Evolutionary conservation across 2,888 invertebrate species (phyloP).

Genomic region (Eutolmus rufibarbis): DNA sequence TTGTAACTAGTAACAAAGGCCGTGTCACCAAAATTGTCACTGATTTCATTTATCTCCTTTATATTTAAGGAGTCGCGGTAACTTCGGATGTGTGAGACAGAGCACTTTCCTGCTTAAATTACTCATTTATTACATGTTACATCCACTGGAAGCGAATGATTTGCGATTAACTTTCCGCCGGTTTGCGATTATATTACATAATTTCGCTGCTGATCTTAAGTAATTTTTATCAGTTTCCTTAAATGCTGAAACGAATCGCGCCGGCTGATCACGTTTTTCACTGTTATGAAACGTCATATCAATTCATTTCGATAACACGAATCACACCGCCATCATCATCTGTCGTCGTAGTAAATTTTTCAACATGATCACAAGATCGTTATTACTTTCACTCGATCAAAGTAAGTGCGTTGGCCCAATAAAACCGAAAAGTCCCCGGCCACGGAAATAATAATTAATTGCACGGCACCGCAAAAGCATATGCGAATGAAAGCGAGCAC

Average conservation of each 20-base stretch:
- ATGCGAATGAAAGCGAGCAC: background rate
- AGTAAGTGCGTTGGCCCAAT: background rate
- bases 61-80: background rate
- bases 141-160: background rate
- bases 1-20: background rate
- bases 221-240: constrained; percentile 16
- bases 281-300: background rate
- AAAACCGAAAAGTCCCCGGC: constrained; percentile 5
- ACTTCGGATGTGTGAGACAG: background rate
- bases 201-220: background rate
- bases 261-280: background rate
- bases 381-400: constrained; percentile 28
- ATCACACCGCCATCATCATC: background rate
- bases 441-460: constrained; percentile 11
- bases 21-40: background rate
- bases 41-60: background rate
- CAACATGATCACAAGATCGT: background rate
- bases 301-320: constrained; percentile 11
- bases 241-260: background rate
- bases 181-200: background rate
- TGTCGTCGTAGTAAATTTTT: background rate
- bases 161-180: background rate
- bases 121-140: background rate
- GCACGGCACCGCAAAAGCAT: background rate
- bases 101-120: background rate